A percentile compares a stretch with the other conserved stretches of the same genome.
phyloP scores from a whole-genome alignment of 37 sponge, comb jelly and placozoan species.

The Haliclona indistincta region DNA sequence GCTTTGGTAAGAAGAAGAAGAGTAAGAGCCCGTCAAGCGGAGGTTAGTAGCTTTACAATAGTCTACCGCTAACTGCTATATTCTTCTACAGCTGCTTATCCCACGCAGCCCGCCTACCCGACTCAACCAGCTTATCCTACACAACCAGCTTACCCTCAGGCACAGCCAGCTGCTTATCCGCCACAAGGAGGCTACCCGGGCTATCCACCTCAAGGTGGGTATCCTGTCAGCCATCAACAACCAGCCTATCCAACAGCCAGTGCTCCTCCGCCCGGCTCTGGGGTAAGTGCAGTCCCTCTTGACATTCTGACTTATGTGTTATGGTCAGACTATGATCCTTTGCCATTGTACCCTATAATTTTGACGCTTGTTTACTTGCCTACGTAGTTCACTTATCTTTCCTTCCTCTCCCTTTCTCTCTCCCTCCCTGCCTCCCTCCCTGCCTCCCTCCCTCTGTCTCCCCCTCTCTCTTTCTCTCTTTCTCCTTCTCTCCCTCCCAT shows the following conservation, averaged over 20 bases:
- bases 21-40: not conserved
- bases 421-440: not conserved
- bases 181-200: not conserved
- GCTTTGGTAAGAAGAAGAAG: no score
- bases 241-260: no score
- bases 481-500: not conserved
- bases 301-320: no score
- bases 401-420: no score
- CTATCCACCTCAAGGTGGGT: not conserved
- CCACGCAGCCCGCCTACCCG: not conserved
- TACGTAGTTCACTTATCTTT: not conserved
- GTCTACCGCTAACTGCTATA: not conserved
- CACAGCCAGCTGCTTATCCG: not conserved
- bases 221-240: not conserved
- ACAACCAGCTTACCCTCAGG: not conserved
- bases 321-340: no score
- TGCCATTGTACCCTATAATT: no score
- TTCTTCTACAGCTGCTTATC: not conserved
- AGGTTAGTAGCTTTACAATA: not conserved
- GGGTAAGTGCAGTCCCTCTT: no score
- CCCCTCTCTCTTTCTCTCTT: not conserved
- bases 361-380: not conserved
- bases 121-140: constrained; percentile 3
- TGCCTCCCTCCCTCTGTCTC: no score
- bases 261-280: no score